A percentile compares a stretch with the other conserved stretches of the same genome.
Evolutionary conservation across 2,888 invertebrate species (phyloP).

Genomic region (Aporophyla lueneburgensis): DNA sequence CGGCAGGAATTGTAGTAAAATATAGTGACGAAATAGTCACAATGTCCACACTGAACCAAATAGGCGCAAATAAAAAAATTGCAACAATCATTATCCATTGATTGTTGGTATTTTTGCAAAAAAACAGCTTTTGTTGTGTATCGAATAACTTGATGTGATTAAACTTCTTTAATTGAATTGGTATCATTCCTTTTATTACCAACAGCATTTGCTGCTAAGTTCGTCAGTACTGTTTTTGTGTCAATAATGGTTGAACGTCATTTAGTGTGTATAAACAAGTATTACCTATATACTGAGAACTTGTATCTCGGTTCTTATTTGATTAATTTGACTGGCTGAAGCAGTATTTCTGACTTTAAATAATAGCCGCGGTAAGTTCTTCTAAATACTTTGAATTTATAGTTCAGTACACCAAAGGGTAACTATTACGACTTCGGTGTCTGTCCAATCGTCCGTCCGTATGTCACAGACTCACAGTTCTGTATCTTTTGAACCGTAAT

Average conservation of each 20-base stretch:
- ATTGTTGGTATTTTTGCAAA: too few species aligned
- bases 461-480: too few species aligned
- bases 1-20: too few species aligned
- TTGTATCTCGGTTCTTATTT: not conserved
- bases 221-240: not conserved
- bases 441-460: not conserved
- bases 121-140: too few species aligned
- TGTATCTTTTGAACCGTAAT: not conserved
- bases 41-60: too few species aligned
- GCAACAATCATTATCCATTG: too few species aligned
- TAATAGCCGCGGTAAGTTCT: not conserved
- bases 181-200: not conserved
- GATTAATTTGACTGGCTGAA: not conserved
- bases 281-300: not conserved
- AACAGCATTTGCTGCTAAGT: not conserved
- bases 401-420: not conserved
- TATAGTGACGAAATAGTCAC: too few species aligned
- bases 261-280: constrained; percentile 9
- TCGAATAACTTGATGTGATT: too few species aligned
- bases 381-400: not conserved
- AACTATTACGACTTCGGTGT: not conserved
- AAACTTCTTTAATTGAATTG: not conserved
- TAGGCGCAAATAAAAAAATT: too few species aligned
- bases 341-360: not conserved
- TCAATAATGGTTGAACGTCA: not conserved